Base-by-base conservation (phyloP, 2,113 vertebrate species). In the Passer montanus region DNA sequence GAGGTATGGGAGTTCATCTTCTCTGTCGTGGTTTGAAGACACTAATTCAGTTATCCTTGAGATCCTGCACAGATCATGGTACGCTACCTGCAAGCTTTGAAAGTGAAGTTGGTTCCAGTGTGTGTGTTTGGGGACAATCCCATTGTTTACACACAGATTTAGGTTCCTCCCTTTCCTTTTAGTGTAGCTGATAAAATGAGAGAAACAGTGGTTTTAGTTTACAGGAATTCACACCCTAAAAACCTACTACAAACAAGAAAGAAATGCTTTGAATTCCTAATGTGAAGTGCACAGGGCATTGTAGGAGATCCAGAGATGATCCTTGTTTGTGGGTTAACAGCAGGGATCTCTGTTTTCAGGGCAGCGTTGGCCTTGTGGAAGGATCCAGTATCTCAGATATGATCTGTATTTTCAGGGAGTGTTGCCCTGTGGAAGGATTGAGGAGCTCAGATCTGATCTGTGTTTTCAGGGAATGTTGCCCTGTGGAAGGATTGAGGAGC, bases 261-360 rank as follows among this genome's bases (percentile, higher is more conserved):
- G 37, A 69, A 72, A 43, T 4, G 2, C 21, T n/a, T 44, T 15
- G 35, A 66, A 44, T 52, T 93, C 31, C 15, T 5, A 8, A 1
- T 0, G 1, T 44, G 46, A 69, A 30, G 50, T 30, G 21, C 13
- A 15, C 11, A 15, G 67, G 43, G 37, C 0, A 0, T 24, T 52
- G 18, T 7, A 47, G 60, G 70, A 68, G n/a, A 62, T 76, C 11
- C 39, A 28, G 39, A 43, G 47, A 23, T 20, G 53, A 27, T 49
- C 62, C 52, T 35, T 83, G 79, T 43, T 16, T 73, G 44, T 1
- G 5, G 49, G 39, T 30, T 72, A 6, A 4, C 3, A 2, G 11
- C 21, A 37, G 47, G 47, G 23, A 39, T 83, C 68, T 24, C 20
- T 76, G 33, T n/a, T 86, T 78, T 28, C 20, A 13, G 47, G 16